Evolutionary conservation across 2,797 vertebrate species (phyloP).

Genomic region (Erethizon dorsatum): DNA sequence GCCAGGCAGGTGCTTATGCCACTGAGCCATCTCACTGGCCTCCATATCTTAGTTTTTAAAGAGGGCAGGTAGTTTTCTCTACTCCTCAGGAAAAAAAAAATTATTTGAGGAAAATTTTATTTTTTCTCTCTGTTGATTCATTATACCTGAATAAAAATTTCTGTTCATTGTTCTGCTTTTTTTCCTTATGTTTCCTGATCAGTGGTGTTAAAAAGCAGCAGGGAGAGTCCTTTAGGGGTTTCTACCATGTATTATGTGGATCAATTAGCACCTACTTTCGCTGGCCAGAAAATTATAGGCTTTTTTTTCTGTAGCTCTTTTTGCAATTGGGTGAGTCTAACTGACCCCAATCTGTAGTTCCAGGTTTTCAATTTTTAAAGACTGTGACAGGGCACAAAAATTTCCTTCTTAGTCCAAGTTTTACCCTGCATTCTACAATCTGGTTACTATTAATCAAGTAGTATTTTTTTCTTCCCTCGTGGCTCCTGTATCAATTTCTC

Average conservation of each 20-base stretch:
- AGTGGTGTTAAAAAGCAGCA: not conserved
- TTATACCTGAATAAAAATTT: not conserved
- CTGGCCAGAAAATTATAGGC: not conserved
- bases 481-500: constrained; percentile 13
- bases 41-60: not conserved
- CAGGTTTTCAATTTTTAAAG: not conserved
- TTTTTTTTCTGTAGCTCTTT: not conserved
- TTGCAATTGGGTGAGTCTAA: not conserved
- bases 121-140: not conserved
- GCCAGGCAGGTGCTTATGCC: too few species aligned
- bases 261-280: not conserved
- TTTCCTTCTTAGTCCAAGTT: not conserved
- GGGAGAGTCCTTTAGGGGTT: not conserved
- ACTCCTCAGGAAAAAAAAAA: not conserved
- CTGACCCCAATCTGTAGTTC: not conserved
- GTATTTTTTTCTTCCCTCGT: not conserved
- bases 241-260: not conserved
- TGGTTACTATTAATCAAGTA: not conserved
- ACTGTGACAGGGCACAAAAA: not conserved
- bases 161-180: not conserved
- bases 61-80: not conserved
- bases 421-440: not conserved
- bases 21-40: too few species aligned
- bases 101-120: not conserved
- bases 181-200: not conserved